Base-by-base conservation (phyloP, 2,113 vertebrate species). In the Melanerpes aurifrons region DNA sequence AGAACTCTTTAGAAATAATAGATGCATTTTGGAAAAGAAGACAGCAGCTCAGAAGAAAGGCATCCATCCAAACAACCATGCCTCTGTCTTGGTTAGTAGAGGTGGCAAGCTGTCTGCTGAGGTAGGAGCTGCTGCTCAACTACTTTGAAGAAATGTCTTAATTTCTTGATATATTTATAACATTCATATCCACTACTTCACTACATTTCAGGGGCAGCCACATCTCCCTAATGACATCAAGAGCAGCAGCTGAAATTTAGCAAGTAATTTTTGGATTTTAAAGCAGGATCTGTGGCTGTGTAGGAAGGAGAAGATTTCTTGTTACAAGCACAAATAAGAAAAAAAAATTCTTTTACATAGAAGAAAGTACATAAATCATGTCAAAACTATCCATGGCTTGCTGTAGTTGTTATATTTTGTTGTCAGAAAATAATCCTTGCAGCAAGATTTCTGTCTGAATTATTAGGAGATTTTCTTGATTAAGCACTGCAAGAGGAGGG, bases 261-360 rank as follows among this genome's bases (percentile, higher is more conserved):
- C 67, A 89, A 90, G 28, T 76, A 82, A 74, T 17, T 63, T 93
- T 17, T 71, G 71, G 37, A 64, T 72, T 91, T 89, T 81, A 89
- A 91, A 77, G 68, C 47, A 87, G 71, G 25, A 32, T 91, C 31
- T 80, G 43, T 64, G 75, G 61, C 48, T 86, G 47, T 54, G 43
- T 54, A 82, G 53, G 43, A 92, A 90, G 58, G 37, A 83, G 76
- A 19, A 76, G 56, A 80, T 86, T 85, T 82, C 50, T 64, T 53
- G 57, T 70, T 79, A 86, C 16, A 86, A 66, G 53, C 20, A 88
- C 26, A 80, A 92, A 63, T 63, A 70, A 84, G 40, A 89, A 83
- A 40, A 43, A 43, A 40, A 40, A 40, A 54, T 58, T 37, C 1
- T 37, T 64, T 86, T 79, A 50, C 35, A 86, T 74, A 47, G 43